Conservation (phyloP, 2,797 vertebrate species). For the Selene dorsalis region DNA sequence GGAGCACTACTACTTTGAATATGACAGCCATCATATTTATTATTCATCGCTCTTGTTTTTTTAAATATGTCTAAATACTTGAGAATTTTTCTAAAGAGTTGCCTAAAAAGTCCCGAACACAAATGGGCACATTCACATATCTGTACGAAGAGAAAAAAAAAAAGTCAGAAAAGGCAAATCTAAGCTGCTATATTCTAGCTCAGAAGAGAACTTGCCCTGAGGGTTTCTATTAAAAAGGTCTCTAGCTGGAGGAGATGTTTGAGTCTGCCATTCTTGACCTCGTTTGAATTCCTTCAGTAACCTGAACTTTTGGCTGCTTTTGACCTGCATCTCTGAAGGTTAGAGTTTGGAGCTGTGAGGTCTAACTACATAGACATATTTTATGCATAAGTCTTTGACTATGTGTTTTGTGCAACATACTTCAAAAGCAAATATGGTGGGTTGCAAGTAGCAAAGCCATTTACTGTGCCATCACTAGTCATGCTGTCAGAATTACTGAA, state of each 20-base stretch:
- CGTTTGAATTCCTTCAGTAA: slow-evolving; percentile 36
- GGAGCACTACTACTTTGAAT: too few species aligned
- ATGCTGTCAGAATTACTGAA: not conserved
- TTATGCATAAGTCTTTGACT: not conserved
- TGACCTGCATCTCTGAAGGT: slow-evolving; percentile 17
- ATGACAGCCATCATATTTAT: too few species aligned
- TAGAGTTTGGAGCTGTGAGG: slow-evolving; percentile 9
- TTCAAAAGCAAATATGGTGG: not conserved
- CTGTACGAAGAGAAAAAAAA: not conserved
- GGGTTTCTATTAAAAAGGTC: slow-evolving; percentile 21
- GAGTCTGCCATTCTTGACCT: not conserved
- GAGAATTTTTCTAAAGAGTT: not conserved
- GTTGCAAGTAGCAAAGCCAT: not conserved
- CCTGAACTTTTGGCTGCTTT: slow-evolving; percentile 18
- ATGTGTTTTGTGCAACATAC: not conserved
- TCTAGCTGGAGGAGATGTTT: slow-evolving; percentile 17
- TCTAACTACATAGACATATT: slow-evolving; percentile 12
- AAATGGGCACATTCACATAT: not conserved
- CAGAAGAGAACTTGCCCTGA: slow-evolving; percentile 14
- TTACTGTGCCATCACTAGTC: not conserved
- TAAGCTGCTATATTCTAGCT: slow-evolving; percentile 4
- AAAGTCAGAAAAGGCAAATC: slow-evolving; percentile 17
- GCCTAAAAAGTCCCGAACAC: not conserved
- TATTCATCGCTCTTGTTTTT: not conserved
- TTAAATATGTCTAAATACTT: not conserved